These are phyloP conservation scores for Drosophila malerkotliana DNA, from an alignment of 1,140 invertebrate genomes.

Conservation along the genomic window DNA sequence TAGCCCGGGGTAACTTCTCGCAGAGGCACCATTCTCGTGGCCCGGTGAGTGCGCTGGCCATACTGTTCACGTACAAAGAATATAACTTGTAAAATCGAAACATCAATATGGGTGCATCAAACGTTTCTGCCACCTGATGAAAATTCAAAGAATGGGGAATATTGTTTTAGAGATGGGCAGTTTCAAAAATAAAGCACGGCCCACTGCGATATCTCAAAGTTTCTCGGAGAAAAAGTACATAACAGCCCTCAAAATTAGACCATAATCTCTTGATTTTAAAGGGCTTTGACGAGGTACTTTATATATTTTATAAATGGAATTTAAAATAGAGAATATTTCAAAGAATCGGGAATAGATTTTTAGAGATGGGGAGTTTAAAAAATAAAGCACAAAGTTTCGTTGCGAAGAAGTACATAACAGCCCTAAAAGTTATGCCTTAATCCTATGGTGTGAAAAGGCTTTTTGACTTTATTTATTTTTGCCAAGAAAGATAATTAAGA, in stretches of 20 bases:
- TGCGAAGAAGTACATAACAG: too few relatives aligned
- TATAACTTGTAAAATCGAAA: constrained; percentile 70
- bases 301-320: too few relatives aligned
- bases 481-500: too few relatives aligned
- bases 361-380: background rate
- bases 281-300: too few relatives aligned
- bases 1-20: constrained; percentile 54
- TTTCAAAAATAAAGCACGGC: background rate
- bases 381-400: background rate
- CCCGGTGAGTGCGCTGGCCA: constrained; percentile 4
- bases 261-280: too few relatives aligned
- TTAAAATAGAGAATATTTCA: too few relatives aligned
- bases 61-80: constrained; percentile 53
- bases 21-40: constrained; percentile 44
- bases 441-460: too few relatives aligned
- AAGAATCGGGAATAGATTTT: background rate
- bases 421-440: too few relatives aligned
- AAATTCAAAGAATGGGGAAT: background rate
- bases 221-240: background rate
- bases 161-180: background rate
- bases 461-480: too few relatives aligned
- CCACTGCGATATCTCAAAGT: background rate
- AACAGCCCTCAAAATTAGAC: too few relatives aligned
- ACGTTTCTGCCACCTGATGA: background rate
- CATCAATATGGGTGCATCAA: constrained; percentile 36